These are phyloP conservation scores for Propithecus deckenii DNA, from an alignment of 2,797 vertebrate genomes.

Conservation along the genomic window DNA sequence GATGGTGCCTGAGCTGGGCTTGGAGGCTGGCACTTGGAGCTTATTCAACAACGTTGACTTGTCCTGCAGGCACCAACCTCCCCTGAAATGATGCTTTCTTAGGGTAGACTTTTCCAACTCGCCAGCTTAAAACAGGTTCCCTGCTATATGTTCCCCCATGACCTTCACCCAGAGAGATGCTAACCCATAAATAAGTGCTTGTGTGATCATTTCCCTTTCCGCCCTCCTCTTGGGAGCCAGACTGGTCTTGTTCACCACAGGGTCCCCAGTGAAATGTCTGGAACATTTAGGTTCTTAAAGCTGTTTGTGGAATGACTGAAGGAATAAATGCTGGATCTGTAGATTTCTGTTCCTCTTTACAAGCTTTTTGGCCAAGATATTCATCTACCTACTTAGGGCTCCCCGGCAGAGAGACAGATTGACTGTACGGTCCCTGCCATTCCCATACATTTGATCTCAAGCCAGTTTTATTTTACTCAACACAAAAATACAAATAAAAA, in stretches of 20 bases:
- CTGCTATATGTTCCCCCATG: not conserved
- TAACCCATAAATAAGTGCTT: not conserved
- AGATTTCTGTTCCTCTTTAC: not conserved
- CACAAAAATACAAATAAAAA: constrained; percentile 43
- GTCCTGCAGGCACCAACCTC: not conserved
- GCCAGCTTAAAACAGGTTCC: not conserved
- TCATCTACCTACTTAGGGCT: not conserved
- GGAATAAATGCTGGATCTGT: not conserved
- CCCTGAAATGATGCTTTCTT: not conserved
- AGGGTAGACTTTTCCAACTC: not conserved
- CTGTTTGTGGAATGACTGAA: not conserved
- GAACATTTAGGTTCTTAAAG: not conserved
- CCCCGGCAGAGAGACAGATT: not conserved
- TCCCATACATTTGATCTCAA: not conserved
- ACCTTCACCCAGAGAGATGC: not conserved
- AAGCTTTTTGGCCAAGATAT: not conserved
- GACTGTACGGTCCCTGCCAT: not conserved
- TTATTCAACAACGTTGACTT: fast-evolving
- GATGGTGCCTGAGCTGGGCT: not conserved
- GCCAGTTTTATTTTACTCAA: constrained; percentile 4
- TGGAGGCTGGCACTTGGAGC: not conserved
- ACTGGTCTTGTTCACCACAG: not conserved
- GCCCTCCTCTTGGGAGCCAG: not conserved
- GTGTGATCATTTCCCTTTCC: not conserved
- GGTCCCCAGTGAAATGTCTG: not conserved